phyloP scores from a whole-genome alignment of 2,797 vertebrate species.

The Ptychobarbus kaznakovi region DNA sequence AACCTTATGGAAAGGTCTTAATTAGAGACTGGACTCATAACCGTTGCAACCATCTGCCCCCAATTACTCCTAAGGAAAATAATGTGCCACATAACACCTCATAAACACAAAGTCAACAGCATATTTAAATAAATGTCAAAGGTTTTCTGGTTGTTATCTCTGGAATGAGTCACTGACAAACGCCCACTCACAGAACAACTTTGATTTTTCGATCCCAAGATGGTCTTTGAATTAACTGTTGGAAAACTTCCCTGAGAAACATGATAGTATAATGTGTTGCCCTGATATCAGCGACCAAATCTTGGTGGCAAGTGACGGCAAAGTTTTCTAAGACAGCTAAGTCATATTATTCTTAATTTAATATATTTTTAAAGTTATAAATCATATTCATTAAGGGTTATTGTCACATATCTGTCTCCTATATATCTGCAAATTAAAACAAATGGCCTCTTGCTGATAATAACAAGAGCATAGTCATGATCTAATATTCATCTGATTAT shows the following conservation, averaged over 20 bases:
- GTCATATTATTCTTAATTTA: not conserved
- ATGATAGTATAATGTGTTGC: conserved; percentile 8
- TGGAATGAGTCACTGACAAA: conserved; percentile 35
- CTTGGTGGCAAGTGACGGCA: not conserved
- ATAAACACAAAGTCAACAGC: not conserved
- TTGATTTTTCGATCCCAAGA: conserved; percentile 11
- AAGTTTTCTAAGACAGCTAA: not conserved
- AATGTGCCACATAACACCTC: not conserved
- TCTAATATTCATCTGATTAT: conserved; percentile 25
- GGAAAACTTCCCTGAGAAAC: conserved; percentile 29
- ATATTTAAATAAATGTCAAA: conserved; percentile 25
- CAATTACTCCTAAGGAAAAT: conserved; percentile 22
- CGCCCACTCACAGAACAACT: conserved; percentile 25
- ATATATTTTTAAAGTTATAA: not conserved
- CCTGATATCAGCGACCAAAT: not conserved
- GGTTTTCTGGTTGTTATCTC: conserved; percentile 40
- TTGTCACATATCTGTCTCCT: not conserved
- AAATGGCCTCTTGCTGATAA: not conserved
- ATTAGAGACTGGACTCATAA: conserved; percentile 8
- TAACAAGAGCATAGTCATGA: conserved; percentile 6
- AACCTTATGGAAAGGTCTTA: conserved; percentile 7
- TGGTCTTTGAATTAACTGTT: conserved; percentile 32
- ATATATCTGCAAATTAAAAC: conserved; percentile 17
- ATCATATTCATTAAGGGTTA: not conserved
- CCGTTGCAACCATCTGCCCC: not conserved